A percentile compares a stretch with the other conserved stretches of the same genome.
phyloP scores from a whole-genome alignment of 2,888 invertebrate species.

The Mamestra brassicae region DNA sequence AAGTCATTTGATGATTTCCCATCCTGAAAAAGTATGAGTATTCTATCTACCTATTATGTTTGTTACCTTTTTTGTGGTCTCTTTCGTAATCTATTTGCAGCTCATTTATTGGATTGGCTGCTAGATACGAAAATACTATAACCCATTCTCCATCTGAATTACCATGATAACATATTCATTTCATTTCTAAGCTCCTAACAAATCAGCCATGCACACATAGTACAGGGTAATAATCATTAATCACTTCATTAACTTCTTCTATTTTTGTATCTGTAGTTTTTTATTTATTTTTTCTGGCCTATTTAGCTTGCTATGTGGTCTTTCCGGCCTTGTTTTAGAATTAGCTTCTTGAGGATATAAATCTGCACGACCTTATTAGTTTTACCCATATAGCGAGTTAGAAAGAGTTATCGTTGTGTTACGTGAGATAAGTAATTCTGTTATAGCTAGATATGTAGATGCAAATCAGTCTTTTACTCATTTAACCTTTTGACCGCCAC shows the following conservation, averaged over 20 bases:
- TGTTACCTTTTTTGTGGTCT: too few relatives aligned
- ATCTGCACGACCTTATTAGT: conserved; percentile 28
- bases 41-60: too few relatives aligned
- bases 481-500: too few relatives aligned
- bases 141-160: not conserved
- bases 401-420: conserved; percentile 9
- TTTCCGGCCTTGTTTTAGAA: conserved; percentile 45
- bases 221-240: conserved; percentile 57
- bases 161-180: not conserved
- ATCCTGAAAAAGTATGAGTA: too few relatives aligned
- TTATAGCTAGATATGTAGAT: not conserved
- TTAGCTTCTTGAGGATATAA: conserved; percentile 28
- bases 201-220: conserved; percentile 16
- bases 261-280: conserved; percentile 44
- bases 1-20: too few relatives aligned
- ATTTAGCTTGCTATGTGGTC: conserved; percentile 19
- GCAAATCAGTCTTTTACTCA: too few relatives aligned
- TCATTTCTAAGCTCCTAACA: conserved; percentile 31
- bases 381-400: not conserved
- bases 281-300: conserved; percentile 28
- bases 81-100: too few relatives aligned
- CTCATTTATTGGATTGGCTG: too few relatives aligned
- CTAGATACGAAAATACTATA: too few relatives aligned
- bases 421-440: not conserved
- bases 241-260: conserved; percentile 64